Evolutionary conservation across 1,140 invertebrate genomes (phyloP), one percentile per base, ranked within the genome.

Genomic region (Cyclargus thomasi): DNA sequence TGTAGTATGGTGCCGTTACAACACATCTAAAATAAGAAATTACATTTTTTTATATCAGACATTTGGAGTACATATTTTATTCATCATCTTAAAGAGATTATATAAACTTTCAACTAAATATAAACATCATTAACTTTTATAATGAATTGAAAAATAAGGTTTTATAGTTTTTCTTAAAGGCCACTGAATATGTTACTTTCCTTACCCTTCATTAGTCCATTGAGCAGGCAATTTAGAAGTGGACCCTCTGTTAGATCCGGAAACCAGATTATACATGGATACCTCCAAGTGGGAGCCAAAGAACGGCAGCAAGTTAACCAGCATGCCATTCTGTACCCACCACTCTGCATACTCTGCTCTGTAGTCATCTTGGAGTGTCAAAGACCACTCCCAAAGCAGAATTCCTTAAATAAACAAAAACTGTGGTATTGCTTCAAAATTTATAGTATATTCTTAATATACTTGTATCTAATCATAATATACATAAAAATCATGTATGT

Each of bases 221-320:
- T 92, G 78, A 8, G 94, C 93, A 29, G 93, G 90, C 55, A 95
- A 86, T 78, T 92, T 93, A 21, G 90, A 92, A 7, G 92, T 92
- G 35, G 90, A 74, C 5, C 91, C 92, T 7, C 92, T 84, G 77
- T 94, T 94, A 70, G 93, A 91, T n/a, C 94, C 94, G 7, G 92
- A 93, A 73, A 92, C 91, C 29, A 93, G 85, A 69, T 94, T 93
- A 73, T 95, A 95, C 53, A 92, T 92, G 4, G 93, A 93, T 1
- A 95, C 91, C 84, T 95, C 94, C n/a, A 95, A 81, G 69, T 94
- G 94, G 29, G 93, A 94, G 14, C 92, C 92, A 74, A 92, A 92
- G 18, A 92, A 90, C 0, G 94, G 94, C 59, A 95, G 75, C 74
- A 95, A 91, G 80, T 95, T 94, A 68, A 95, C 91, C 16, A 96